Percentiles rank a stretch among this genome's conserved stretches.
Conservation (phyloP, 2,113 vertebrate species). For the Erinaceus europaeus region DNA sequence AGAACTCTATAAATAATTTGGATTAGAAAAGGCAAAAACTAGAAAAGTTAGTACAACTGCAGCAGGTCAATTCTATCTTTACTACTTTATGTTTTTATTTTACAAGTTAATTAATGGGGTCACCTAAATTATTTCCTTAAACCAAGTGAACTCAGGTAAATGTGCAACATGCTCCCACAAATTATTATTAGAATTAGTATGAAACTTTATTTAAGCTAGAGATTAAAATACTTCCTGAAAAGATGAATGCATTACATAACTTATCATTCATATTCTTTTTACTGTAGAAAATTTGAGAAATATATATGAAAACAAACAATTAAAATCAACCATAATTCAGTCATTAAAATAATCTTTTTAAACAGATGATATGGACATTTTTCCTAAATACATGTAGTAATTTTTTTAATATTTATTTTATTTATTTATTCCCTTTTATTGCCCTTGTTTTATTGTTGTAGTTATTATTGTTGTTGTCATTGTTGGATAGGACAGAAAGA, state of each 20-base stretch:
- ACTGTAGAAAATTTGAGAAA: background rate
- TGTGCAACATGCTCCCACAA: background rate
- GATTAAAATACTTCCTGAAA: slow-evolving; percentile 1
- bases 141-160: background rate
- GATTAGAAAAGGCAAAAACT: slow-evolving; percentile 19
- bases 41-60: background rate
- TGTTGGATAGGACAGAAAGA: no score
- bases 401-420: background rate
- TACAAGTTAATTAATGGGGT: background rate
- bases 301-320: background rate
- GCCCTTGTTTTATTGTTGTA: no score
- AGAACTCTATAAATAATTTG: background rate
- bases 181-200: background rate
- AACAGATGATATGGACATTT: background rate
- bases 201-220: background rate
- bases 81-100: background rate
- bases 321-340: background rate
- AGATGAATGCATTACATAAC: background rate
- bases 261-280: background rate
- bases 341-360: background rate
- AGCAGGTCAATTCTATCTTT: background rate
- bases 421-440: background rate
- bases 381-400: background rate
- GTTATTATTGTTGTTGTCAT: no score
- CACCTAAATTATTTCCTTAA: background rate